Conservation (phyloP, 2,113 vertebrate genomes). For the Eclectus roratus region DNA sequence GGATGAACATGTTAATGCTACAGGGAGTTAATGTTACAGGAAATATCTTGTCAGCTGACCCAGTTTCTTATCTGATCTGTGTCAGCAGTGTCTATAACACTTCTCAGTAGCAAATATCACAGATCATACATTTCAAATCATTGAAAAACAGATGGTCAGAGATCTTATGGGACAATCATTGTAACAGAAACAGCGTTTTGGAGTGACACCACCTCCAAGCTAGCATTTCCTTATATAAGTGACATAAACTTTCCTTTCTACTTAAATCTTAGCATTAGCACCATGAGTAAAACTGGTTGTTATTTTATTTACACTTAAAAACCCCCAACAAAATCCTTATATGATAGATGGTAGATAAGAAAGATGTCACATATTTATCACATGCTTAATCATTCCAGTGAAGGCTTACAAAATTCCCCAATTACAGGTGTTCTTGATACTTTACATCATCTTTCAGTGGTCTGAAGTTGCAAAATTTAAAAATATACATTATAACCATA, state of each 20-base stretch:
- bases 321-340: neutral
- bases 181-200: neutral
- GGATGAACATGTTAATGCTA: neutral
- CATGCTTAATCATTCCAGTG: neutral
- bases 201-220: neutral
- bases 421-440: neutral
- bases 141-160: neutral
- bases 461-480: neutral
- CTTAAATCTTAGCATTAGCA: neutral
- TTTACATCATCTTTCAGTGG: neutral
- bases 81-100: neutral
- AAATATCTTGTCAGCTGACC: neutral
- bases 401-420: neutral
- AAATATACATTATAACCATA: neutral
- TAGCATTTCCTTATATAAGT: neutral
- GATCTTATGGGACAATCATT: neutral
- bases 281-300: neutral
- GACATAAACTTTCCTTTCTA: neutral
- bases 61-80: conserved; percentile 15
- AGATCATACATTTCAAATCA: neutral
- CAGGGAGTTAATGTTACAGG: neutral
- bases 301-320: neutral
- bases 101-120: neutral
- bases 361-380: neutral
- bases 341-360: too few relatives aligned